Evolutionary conservation across 92 coral and sea anemone species (phyloP).

Genomic region (Blastomussa wellsi): DNA sequence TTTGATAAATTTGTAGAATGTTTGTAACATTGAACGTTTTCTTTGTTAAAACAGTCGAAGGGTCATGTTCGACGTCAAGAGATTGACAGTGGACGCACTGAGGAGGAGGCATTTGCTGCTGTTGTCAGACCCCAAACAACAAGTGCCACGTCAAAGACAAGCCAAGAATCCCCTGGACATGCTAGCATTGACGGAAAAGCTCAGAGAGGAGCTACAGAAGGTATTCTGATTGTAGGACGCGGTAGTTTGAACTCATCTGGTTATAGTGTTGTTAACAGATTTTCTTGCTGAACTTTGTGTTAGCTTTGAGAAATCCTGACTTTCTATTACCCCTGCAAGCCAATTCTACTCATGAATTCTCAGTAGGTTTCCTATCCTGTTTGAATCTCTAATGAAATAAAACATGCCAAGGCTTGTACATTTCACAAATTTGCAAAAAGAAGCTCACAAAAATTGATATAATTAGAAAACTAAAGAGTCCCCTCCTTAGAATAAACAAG

Average conservation of each 20-base stretch:
- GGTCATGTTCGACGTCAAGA: slow-evolving; percentile 45
- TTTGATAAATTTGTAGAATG: not conserved
- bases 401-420: not conserved
- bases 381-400: not conserved
- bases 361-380: not conserved
- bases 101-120: slow-evolving; percentile 64
- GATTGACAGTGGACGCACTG: slow-evolving; percentile 66
- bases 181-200: not conserved
- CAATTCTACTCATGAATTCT: too few relatives aligned
- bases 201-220: slow-evolving; percentile 4
- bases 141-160: not conserved
- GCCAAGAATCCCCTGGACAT: not conserved
- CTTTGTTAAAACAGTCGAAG: not conserved
- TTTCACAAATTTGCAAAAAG: not conserved
- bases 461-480: too few relatives aligned
- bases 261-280: not conserved
- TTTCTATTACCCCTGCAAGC: too few relatives aligned
- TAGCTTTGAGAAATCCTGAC: not conserved
- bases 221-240: not conserved
- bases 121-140: slow-evolving; percentile 53
- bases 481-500: too few relatives aligned
- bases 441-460: too few relatives aligned
- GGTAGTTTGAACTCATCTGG: not conserved
- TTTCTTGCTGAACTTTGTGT: not conserved
- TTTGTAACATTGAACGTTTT: not conserved